Evolutionary conservation across 2,797 vertebrate species (phyloP).

Genomic region (Sebastes nivosus): DNA sequence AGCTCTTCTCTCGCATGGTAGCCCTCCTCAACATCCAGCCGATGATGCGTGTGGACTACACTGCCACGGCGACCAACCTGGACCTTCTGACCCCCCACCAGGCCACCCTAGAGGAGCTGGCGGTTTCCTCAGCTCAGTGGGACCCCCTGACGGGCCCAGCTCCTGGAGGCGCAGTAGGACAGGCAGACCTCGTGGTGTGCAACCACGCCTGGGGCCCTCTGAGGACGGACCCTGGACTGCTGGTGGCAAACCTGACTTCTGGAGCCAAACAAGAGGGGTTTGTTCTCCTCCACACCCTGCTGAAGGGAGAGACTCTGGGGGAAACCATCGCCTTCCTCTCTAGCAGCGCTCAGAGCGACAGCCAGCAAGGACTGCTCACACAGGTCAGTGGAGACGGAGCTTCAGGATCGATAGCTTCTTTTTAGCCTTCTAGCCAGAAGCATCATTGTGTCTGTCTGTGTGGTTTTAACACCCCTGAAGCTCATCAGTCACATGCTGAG

Average conservation of each 20-base stretch:
- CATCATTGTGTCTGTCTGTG: not conserved
- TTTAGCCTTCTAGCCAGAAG: not conserved
- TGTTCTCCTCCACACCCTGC: slow-evolving; percentile 89
- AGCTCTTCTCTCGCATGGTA: slow-evolving; percentile 84
- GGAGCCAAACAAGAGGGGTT: slow-evolving; percentile 89
- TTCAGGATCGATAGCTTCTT: not conserved
- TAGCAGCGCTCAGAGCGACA: slow-evolving; percentile 69
- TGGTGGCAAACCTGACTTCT: slow-evolving; percentile 86
- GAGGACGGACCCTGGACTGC: slow-evolving; percentile 41
- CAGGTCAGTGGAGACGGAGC: slow-evolving; percentile 80
- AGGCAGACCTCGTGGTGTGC: slow-evolving; percentile 88
- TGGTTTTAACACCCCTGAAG: not conserved
- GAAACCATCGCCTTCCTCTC: slow-evolving; percentile 89
- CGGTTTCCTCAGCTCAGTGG: slow-evolving; percentile 83
- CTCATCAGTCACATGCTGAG: not conserved
- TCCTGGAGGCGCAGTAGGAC: slow-evolving; percentile 64
- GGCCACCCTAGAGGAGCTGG: slow-evolving; percentile 78
- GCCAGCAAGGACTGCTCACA: slow-evolving; percentile 80
- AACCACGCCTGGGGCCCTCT: slow-evolving; percentile 82
- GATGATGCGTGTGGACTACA: slow-evolving; percentile 88
- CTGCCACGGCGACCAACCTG: slow-evolving; percentile 79
- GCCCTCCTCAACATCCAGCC: slow-evolving; percentile 88
- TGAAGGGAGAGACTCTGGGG: slow-evolving; percentile 87
- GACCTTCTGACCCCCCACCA: slow-evolving; percentile 79
- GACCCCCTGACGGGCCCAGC: slow-evolving; percentile 81